These are phyloP conservation scores for Drosophila neonasuta DNA, from an alignment of 2,888 invertebrate genomes.

Conservation along the genomic window DNA sequence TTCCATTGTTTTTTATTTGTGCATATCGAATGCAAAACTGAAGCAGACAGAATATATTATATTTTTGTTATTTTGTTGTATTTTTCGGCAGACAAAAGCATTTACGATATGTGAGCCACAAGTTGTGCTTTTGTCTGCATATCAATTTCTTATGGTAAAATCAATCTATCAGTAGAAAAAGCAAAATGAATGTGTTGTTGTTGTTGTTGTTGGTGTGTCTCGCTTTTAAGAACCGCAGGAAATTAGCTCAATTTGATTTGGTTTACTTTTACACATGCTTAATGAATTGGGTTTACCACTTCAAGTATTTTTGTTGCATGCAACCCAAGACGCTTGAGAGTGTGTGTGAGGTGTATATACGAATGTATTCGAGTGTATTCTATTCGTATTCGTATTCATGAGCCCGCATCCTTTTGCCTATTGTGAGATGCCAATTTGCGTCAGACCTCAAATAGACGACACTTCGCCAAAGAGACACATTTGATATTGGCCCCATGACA, in stretches of 20 bases:
- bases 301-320: conserved; percentile 21
- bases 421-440: conserved; percentile 64
- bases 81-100: neutral
- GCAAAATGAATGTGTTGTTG: neutral
- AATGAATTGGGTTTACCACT: conserved; percentile 55
- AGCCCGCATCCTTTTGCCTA: conserved; percentile 31
- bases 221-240: conserved; percentile 31
- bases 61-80: no score
- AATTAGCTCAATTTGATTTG: conserved; percentile 47
- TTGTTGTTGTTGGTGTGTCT: conserved; percentile 6
- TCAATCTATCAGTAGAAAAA: neutral
- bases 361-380: neutral
- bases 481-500: conserved; percentile 72
- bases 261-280: conserved; percentile 29
- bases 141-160: conserved; percentile 9
- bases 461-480: conserved; percentile 47
- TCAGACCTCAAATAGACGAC: conserved; percentile 62
- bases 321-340: neutral
- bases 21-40: neutral
- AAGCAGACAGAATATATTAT: neutral
- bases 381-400: conserved; percentile 6
- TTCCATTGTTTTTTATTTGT: neutral
- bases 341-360: neutral
- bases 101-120: neutral
- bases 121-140: neutral